phyloP scores from a whole-genome alignment of 1,140 invertebrate genomes.

The Ostrea denselamellosa region DNA sequence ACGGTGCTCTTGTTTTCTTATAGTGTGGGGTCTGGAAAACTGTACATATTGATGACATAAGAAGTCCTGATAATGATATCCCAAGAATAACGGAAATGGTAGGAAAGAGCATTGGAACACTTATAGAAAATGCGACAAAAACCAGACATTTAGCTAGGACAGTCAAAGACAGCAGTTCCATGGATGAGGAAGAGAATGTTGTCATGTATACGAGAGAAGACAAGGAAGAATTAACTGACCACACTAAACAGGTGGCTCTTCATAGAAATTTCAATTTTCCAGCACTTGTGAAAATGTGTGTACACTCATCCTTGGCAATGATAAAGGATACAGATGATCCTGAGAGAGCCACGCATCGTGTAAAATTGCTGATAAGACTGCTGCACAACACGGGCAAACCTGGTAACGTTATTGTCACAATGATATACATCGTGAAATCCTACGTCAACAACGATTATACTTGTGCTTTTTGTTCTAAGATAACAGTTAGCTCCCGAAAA shows the following conservation, averaged over 20 bases:
- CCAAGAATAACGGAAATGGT: slow-evolving; percentile 62
- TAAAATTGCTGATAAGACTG: slow-evolving; percentile 58
- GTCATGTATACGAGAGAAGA: slow-evolving; percentile 27
- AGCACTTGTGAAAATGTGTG: slow-evolving; percentile 47
- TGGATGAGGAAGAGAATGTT: slow-evolving; percentile 42
- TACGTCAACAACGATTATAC: too few species aligned
- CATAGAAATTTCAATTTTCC: slow-evolving; percentile 44
- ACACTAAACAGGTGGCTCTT: not conserved
- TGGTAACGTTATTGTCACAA: slow-evolving; percentile 10
- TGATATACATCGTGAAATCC: too few species aligned
- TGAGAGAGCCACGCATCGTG: slow-evolving; percentile 60
- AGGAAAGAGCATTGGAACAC: slow-evolving; percentile 54
- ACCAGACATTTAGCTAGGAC: not conserved
- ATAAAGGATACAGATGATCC: slow-evolving; percentile 59
- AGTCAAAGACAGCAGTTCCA: not conserved
- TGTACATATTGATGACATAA: slow-evolving; percentile 74
- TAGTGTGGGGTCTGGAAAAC: slow-evolving; percentile 74
- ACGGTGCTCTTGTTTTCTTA: too few species aligned
- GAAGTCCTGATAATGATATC: slow-evolving; percentile 50
- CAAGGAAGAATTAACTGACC: not conserved
- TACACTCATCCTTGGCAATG: slow-evolving; percentile 64
- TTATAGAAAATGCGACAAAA: slow-evolving; percentile 48
- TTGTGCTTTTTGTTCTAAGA: too few species aligned
- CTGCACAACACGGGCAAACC: slow-evolving; percentile 45
- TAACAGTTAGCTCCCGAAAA: too few species aligned